These are phyloP conservation scores for Malurus splendens DNA, from an alignment of 2,797 vertebrate species.

Conservation along the genomic window DNA sequence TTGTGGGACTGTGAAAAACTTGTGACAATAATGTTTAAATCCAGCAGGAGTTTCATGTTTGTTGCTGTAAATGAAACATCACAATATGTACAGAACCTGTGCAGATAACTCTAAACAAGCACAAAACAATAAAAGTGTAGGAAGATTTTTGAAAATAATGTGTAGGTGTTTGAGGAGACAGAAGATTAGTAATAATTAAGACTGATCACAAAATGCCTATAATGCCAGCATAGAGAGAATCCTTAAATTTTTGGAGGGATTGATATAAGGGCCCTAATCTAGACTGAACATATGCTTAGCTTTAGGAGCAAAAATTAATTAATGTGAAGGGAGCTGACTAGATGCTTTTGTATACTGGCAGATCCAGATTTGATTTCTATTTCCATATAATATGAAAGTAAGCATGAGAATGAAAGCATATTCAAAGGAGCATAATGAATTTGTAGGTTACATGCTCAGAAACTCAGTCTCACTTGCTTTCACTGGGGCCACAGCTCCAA, in stretches of 20 bases:
- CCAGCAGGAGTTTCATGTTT: neutral
- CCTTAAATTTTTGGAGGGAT: neutral
- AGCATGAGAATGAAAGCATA: neutral
- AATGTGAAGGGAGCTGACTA: neutral
- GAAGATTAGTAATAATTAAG: neutral
- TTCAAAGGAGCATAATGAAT: neutral
- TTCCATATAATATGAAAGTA: neutral
- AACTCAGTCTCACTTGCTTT: neutral
- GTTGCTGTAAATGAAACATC: neutral
- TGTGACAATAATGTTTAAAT: neutral
- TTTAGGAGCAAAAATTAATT: neutral
- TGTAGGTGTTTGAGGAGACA: neutral
- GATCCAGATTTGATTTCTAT: neutral
- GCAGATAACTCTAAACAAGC: neutral
- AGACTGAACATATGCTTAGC: neutral
- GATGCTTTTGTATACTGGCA: neutral
- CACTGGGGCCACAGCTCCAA: accelerated
- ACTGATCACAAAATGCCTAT: neutral
- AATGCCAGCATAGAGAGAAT: neutral
- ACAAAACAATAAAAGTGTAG: neutral
- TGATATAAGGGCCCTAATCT: neutral
- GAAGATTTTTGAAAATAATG: neutral
- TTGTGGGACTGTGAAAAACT: neutral
- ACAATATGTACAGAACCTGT: neutral
- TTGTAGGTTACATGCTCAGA: neutral